Evolutionary conservation across 2,113 vertebrate species (phyloP).

Genomic region (Rhagologus leucostigma): DNA sequence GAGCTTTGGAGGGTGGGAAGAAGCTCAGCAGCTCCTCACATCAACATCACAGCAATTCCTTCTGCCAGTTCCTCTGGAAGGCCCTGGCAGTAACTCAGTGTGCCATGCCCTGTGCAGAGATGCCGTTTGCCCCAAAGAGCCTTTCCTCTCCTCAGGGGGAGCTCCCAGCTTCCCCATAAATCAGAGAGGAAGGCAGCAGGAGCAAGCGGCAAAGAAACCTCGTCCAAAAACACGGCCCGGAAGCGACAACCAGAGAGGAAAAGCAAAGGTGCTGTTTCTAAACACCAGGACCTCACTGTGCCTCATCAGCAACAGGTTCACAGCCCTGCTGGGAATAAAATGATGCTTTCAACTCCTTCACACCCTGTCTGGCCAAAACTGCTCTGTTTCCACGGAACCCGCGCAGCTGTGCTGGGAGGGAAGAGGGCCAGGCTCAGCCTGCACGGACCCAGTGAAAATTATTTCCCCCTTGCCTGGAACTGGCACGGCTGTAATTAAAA

Average conservation of each 20-base stretch:
- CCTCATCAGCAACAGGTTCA: background rate
- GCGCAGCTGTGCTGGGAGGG: background rate
- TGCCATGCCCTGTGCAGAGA: background rate
- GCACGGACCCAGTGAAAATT: background rate
- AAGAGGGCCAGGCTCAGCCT: background rate
- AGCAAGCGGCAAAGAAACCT: background rate
- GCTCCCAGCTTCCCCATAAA: background rate
- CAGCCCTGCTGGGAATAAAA: background rate
- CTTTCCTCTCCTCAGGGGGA: background rate
- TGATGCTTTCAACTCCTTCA: background rate
- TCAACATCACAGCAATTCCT: background rate
- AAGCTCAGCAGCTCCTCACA: background rate
- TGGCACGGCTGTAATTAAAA: background rate
- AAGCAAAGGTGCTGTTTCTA: background rate
- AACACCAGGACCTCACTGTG: background rate
- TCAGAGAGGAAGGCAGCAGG: background rate
- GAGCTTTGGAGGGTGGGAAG: background rate
- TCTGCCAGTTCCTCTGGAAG: background rate
- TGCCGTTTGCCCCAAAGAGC: background rate
- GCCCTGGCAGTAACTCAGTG: accelerated
- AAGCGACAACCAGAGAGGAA: background rate
- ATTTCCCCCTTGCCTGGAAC: background rate
- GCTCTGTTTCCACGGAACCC: background rate
- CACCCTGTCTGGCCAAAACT: background rate
- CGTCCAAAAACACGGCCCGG: accelerated